Conservation (phyloP, 2,888 invertebrate genomes). For the Tuta absoluta region DNA sequence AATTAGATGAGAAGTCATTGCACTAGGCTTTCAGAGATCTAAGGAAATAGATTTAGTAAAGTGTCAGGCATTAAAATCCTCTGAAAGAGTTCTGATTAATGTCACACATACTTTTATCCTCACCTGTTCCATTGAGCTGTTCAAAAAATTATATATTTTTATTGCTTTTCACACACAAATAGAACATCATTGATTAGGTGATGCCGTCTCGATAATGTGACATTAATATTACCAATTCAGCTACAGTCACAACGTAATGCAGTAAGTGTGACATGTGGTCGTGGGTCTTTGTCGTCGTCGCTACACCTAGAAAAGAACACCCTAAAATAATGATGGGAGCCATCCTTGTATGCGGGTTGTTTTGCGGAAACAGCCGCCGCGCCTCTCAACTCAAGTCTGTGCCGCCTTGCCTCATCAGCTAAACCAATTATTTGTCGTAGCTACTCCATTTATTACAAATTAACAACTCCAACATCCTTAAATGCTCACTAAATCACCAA, state of each 20-base stretch:
- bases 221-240: conserved; percentile 75
- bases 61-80: conserved; percentile 57
- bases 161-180: conserved; percentile 77
- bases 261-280: conserved; percentile 62
- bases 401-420: conserved; percentile 64
- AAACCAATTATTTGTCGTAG: conserved; percentile 64
- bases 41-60: conserved; percentile 50
- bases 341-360: conserved; percentile 43
- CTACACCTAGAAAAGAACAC: conserved; percentile 80
- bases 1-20: conserved; percentile 47
- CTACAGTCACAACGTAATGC: conserved; percentile 69
- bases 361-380: conserved; percentile 48
- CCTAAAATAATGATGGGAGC: conserved; percentile 72
- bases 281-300: conserved; percentile 54
- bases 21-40: conserved; percentile 48
- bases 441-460: conserved; percentile 70
- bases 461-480: conserved; percentile 75
- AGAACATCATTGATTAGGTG: conserved; percentile 75
- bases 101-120: conserved; percentile 75
- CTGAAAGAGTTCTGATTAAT: conserved; percentile 46
- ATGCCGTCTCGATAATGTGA: conserved; percentile 74
- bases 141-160: conserved; percentile 79
- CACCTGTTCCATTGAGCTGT: conserved; percentile 79
- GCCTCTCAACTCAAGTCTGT: conserved; percentile 49
- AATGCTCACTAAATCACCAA: conserved; percentile 76